These are phyloP conservation scores for Hydriomena furcata DNA, from an alignment of 2,888 invertebrate species.

Conservation along the genomic window DNA sequence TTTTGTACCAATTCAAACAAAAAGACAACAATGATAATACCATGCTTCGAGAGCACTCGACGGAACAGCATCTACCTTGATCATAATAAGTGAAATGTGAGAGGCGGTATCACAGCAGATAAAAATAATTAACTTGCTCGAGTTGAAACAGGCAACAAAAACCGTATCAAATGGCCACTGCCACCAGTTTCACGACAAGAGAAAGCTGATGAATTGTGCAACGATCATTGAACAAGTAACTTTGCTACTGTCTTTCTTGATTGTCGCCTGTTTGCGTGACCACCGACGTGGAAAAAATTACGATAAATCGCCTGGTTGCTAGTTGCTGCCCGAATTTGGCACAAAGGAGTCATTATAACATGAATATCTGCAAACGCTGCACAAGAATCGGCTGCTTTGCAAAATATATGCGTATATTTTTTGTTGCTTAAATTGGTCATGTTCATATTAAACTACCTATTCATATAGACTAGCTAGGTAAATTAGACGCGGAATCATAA, in stretches of 20 bases:
- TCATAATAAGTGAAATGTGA: slow-evolving; percentile 21
- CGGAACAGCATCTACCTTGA: slow-evolving; percentile 12
- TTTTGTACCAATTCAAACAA: slow-evolving; percentile 51
- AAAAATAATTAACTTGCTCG: slow-evolving; percentile 34
- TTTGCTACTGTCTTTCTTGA: slow-evolving; percentile 34
- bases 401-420: slow-evolving; percentile 3
- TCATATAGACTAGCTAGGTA: too few species aligned
- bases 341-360: slow-evolving; percentile 19
- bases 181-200: slow-evolving; percentile 42
- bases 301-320: slow-evolving; percentile 29
- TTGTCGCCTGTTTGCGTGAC: slow-evolving; percentile 37
- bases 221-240: slow-evolving; percentile 41
- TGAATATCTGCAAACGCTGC: slow-evolving; percentile 15
- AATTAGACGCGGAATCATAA: too few species aligned
- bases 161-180: slow-evolving; percentile 40
- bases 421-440: slow-evolving; percentile 2
- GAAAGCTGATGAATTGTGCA: slow-evolving; percentile 47
- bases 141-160: slow-evolving; percentile 32
- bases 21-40: slow-evolving; percentile 41
- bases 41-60: not conserved
- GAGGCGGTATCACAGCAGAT: slow-evolving; percentile 20
- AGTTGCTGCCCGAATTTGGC: slow-evolving; percentile 19
- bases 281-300: slow-evolving; percentile 37
- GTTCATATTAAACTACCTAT: not conserved
- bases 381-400: slow-evolving; percentile 1